Percentiles rank a stretch among this genome's conserved stretches.
Conservation (phyloP, 2,113 vertebrate genomes). For the Ranitomeya variabilis region DNA sequence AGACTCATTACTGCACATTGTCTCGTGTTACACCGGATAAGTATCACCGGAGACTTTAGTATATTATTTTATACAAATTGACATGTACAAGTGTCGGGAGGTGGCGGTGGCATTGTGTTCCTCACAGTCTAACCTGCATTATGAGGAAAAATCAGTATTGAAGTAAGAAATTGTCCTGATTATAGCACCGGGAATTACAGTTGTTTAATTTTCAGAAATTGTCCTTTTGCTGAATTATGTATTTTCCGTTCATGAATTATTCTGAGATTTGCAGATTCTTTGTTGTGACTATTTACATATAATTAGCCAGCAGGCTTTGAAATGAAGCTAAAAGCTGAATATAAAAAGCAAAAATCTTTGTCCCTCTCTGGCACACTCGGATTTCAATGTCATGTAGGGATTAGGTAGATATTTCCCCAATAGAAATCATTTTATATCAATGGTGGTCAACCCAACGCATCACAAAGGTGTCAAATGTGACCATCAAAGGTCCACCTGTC, state of each 20-base stretch:
- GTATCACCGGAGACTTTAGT: neutral
- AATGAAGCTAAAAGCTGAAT: constrained; percentile 26
- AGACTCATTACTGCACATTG: constrained; percentile 11
- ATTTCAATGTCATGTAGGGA: constrained; percentile 35
- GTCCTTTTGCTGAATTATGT: constrained; percentile 57
- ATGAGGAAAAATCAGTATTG: constrained; percentile 2
- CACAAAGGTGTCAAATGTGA: neutral
- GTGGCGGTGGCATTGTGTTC: neutral
- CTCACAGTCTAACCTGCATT: neutral
- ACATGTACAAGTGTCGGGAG: constrained; percentile 13
- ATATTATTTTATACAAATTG: constrained; percentile 32
- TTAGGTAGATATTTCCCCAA: constrained; percentile 38
- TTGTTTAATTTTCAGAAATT: constrained; percentile 53
- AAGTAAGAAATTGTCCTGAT: constrained; percentile 35
- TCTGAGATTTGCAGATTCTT: constrained; percentile 52
- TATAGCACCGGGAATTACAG: constrained; percentile 26
- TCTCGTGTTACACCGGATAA: neutral
- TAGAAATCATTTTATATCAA: neutral
- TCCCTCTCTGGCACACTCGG: constrained; percentile 35
- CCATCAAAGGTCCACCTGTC: no score
- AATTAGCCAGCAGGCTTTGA: constrained; percentile 60
- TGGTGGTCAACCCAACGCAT: neutral
- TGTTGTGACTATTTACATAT: constrained; percentile 62
- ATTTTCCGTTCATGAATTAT: constrained; percentile 60
- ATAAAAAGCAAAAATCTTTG: constrained; percentile 54